These are phyloP conservation scores for Platycercus adscitus DNA, from an alignment of 2,113 vertebrate genomes.

Conservation along the genomic window DNA sequence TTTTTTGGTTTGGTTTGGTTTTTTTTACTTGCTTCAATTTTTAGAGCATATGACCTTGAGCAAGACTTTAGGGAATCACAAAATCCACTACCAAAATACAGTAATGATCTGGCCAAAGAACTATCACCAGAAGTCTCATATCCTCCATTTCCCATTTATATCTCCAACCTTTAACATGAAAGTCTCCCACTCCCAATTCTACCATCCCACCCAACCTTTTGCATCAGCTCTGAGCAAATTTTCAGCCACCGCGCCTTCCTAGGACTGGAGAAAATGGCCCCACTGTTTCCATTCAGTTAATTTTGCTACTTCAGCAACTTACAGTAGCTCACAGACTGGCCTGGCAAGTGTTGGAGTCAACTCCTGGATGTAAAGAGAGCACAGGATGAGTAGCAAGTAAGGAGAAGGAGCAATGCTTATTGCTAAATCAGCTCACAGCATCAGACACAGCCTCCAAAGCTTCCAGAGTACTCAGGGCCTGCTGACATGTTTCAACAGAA, in stretches of 20 bases:
- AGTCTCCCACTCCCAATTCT: neutral
- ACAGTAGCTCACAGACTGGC: neutral
- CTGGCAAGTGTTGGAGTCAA: neutral
- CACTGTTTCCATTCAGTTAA: accelerated
- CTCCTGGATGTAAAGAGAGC: neutral
- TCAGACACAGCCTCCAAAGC: neutral
- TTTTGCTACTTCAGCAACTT: neutral
- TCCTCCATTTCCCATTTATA: neutral
- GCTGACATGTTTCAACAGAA: accelerated
- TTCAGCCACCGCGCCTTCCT: neutral
- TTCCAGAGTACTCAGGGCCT: neutral
- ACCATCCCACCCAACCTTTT: neutral
- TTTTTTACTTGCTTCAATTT: neutral
- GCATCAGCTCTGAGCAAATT: neutral
- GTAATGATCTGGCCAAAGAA: neutral
- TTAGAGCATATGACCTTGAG: neutral
- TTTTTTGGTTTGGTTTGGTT: neutral
- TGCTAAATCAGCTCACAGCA: neutral
- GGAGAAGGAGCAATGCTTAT: neutral
- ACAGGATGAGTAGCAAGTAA: neutral
- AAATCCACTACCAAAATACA: neutral
- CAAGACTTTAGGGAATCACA: neutral
- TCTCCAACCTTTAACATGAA: neutral
- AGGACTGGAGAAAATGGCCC: neutral
- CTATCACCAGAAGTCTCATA: neutral